Evolutionary conservation across 2,113 vertebrate genomes (phyloP).

Genomic region (Oplegnathus fasciatus): DNA sequence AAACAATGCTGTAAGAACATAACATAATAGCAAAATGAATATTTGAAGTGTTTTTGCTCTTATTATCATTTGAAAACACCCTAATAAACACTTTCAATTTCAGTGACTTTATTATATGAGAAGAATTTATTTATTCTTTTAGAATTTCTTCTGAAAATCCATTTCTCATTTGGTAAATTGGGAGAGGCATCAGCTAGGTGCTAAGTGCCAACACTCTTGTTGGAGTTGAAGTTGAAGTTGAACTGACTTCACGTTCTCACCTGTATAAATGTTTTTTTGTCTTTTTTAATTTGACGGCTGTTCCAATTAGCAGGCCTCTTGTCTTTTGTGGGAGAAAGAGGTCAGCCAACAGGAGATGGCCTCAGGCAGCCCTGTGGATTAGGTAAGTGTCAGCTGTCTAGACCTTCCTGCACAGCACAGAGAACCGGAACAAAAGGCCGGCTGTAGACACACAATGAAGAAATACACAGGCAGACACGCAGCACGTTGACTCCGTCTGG

Average conservation of each 20-base stretch:
- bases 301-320: background rate
- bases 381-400: slow-evolving; percentile 75
- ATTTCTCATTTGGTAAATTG: background rate
- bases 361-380: slow-evolving; percentile 63
- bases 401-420: slow-evolving; percentile 62
- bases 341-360: slow-evolving; percentile 53
- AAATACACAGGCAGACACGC: slow-evolving; percentile 44
- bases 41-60: too few species aligned
- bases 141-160: background rate
- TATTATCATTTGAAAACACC: background rate
- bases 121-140: background rate
- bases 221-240: background rate
- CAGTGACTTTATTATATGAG: too few species aligned
- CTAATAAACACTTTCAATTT: background rate
- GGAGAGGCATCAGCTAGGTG: background rate
- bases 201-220: background rate
- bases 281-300: background rate
- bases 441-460: slow-evolving; percentile 59
- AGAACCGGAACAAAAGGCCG: slow-evolving; percentile 66
- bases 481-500: slow-evolving; percentile 32
- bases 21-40: background rate
- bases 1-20: background rate
- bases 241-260: background rate
- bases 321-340: slow-evolving; percentile 37
- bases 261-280: background rate